These are phyloP conservation scores for Bufo gargarizans DNA, from an alignment of 2,113 vertebrate genomes.

Conservation along the genomic window DNA sequence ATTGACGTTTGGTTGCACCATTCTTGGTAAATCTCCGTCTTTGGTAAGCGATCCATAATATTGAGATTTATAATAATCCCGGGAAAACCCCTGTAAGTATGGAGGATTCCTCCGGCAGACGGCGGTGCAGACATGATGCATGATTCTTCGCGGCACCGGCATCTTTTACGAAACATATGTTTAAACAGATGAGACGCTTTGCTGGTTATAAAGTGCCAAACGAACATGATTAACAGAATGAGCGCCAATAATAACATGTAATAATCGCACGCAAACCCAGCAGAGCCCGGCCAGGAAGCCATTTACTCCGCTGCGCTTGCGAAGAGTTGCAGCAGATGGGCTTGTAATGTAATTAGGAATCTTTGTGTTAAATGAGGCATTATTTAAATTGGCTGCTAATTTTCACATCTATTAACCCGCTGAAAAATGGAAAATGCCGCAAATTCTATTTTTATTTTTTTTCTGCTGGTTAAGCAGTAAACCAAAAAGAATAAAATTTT, in stretches of 20 bases:
- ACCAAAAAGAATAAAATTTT: neutral
- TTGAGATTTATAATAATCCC: too few relatives aligned
- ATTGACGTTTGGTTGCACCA: too few relatives aligned
- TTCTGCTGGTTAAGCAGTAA: conserved; percentile 75
- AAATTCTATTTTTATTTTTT: conserved; percentile 65
- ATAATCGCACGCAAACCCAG: conserved; percentile 66
- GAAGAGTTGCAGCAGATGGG: conserved; percentile 71
- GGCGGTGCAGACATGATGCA: conserved; percentile 28
- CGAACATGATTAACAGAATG: conserved; percentile 62
- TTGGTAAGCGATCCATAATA: too few relatives aligned
- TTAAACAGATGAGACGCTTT: conserved; percentile 61
- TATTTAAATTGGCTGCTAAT: conserved; percentile 89
- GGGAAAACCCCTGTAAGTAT: neutral
- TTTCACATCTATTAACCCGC: conserved; percentile 86
- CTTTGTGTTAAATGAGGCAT: conserved; percentile 82
- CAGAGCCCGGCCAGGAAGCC: conserved; percentile 46
- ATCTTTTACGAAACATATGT: conserved; percentile 55
- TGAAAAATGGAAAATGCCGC: conserved; percentile 70
- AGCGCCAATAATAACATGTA: conserved; percentile 57
- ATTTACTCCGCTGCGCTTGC: conserved; percentile 43
- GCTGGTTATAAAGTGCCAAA: conserved; percentile 58
- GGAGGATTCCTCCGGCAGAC: conserved; percentile 26
- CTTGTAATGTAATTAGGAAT: conserved; percentile 84
- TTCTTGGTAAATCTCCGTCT: too few relatives aligned
- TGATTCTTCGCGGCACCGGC: neutral